Percentiles rank a stretch among this genome's conserved stretches.
Conservation (phyloP, 2,113 vertebrate species). For the Gallinago undulata region DNA sequence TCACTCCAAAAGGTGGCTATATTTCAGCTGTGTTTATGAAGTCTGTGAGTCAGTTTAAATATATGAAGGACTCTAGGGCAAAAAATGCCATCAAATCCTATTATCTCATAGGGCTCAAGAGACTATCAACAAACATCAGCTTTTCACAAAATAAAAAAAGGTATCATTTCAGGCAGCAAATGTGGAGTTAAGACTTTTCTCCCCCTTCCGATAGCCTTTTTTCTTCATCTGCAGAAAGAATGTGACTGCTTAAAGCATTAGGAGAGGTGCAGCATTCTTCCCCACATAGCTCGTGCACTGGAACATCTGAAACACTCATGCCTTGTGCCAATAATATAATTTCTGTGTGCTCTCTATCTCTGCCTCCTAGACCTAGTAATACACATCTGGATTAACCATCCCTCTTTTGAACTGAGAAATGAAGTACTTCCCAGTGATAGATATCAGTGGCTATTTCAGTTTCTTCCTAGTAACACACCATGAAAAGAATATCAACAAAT, state of each 20-base stretch:
- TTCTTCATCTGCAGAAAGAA: conserved; percentile 30
- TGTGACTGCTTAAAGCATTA: conserved; percentile 60
- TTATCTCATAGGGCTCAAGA: neutral
- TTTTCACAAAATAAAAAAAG: conserved; percentile 9
- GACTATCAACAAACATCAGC: neutral
- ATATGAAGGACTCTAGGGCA: neutral
- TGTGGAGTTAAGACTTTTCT: neutral
- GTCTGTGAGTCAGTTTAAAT: neutral
- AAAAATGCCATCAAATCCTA: conserved; percentile 9
- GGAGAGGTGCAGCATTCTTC: conserved; percentile 44
- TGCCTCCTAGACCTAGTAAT: neutral
- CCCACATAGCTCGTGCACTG: conserved; percentile 8
- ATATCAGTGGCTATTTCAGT: neutral
- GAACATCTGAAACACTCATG: conserved; percentile 30
- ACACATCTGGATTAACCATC: conserved; percentile 35
- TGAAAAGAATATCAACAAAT: neutral
- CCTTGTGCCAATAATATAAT: conserved; percentile 11
- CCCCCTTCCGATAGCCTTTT: neutral
- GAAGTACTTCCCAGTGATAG: neutral
- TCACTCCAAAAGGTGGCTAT: neutral
- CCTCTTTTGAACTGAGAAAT: conserved; percentile 10
- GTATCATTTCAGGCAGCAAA: neutral
- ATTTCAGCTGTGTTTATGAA: conserved; percentile 18
- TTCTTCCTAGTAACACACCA: neutral
- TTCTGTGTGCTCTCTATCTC: conserved; percentile 9